A percentile compares a stretch with the other conserved stretches of the same genome.
These are phyloP conservation scores for Mormyrus hasselquistii DNA, from an alignment of 2,797 vertebrate genomes.

Conservation along the genomic window DNA sequence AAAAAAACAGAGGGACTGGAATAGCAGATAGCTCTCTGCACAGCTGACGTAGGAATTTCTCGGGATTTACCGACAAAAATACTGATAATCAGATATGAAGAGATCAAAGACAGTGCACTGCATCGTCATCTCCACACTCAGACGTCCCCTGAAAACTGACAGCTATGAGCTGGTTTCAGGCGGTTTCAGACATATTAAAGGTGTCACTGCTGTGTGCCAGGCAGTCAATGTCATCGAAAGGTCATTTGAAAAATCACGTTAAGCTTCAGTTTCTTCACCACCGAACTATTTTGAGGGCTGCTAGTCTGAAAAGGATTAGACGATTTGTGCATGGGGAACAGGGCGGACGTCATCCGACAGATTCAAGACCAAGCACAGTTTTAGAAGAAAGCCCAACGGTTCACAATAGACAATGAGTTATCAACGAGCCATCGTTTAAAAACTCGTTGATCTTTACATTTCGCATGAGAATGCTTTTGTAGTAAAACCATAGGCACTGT, in stretches of 20 bases:
- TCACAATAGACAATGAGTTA: conserved; percentile 1
- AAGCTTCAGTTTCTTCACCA: conserved; percentile 29
- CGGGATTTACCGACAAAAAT: background rate
- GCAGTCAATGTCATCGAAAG: conserved; percentile 31
- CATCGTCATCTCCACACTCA: background rate
- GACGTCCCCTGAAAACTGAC: background rate
- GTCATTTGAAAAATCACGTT: conserved; percentile 38
- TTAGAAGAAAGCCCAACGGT: conserved; percentile 31
- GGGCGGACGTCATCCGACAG: conserved; percentile 44
- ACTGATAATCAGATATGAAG: background rate
- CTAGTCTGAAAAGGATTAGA: conserved; percentile 41
- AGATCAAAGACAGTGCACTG: background rate
- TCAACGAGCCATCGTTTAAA: background rate
- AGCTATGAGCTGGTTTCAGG: background rate
- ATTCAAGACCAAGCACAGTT: conserved; percentile 32
- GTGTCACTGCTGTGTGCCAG: conserved; percentile 24
- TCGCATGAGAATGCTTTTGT: background rate
- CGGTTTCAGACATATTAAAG: conserved; percentile 2
- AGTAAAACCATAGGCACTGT: background rate
- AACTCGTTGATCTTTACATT: background rate
- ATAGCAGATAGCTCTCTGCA: background rate
- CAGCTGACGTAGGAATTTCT: background rate
- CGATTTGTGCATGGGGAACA: conserved; percentile 40
- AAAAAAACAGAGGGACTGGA: background rate
- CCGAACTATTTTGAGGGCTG: conserved; percentile 36